Evolutionary conservation across 2,888 invertebrate genomes (phyloP), one percentile per base, ranked within the genome.

Genomic region (Notodonta ziczac): DNA sequence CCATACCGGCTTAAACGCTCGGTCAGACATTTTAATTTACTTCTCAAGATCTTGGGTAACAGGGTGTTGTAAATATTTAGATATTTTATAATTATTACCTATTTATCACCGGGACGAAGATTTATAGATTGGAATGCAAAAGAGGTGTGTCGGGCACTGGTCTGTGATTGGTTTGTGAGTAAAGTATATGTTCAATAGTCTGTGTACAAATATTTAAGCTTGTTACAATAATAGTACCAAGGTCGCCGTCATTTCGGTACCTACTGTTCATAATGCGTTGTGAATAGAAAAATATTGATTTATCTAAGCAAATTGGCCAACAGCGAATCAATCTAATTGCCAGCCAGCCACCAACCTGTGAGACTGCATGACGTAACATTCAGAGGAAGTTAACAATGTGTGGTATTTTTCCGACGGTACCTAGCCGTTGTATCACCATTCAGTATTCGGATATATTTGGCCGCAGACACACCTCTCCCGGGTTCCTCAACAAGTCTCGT

Each of bases 391-490:
- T 64, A 73, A 66, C 57, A 51, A 55, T 53, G 48, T 61, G 53
- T 60, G 66, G 80, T 82, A 76, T 65, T 84, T 86, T 83, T 84
- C 84, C 86, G 65, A 76, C 69, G 64, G 32, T 60, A 24, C 24
- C 24, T 24, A 65, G 61, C 60, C 40, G 52, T 14, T 50, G 14
- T 58, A 51, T 57, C 56, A 14, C 65, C 62, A 72, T 62, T 80
- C 82, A 84, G 85, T 86, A 75, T 77, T 60, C 66, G 65, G 65
- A 63, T 76, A 78, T 76, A 73, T 84, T 86, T 78, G 78, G 80
- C 69, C 70, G 73, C 66, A 69, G 76, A 71, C 78, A 77, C 80
- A 80, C 76, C 66, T 73, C 74, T 67, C 50, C 61, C 61, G 51
- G 53, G 60, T 56, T 50, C 50, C 46, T 58, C 60, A 44, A 42